Percentiles rank a stretch among this genome's conserved stretches.
phyloP scores from a whole-genome alignment of 2,113 vertebrate species.

The Panurus biarmicus region DNA sequence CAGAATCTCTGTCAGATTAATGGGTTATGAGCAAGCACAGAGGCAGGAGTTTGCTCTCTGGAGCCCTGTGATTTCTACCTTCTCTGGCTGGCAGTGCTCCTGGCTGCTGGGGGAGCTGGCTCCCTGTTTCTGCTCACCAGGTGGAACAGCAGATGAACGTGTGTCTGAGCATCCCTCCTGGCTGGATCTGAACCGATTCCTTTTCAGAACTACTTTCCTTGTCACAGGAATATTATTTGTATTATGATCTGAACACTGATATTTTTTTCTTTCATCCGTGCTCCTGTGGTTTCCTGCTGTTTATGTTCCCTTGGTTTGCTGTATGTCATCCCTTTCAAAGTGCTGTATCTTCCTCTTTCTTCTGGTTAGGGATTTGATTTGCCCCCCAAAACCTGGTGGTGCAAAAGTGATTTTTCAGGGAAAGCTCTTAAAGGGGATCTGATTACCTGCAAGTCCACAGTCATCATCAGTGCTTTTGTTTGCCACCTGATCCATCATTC shows the following conservation, averaged over 20 bases:
- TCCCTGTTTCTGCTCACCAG: neutral
- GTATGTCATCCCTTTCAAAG: neutral
- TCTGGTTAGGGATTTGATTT: neutral
- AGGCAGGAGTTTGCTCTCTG: neutral
- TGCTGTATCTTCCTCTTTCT: neutral
- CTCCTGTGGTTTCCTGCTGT: neutral
- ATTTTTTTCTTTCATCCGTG: accelerated
- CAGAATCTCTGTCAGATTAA: neutral
- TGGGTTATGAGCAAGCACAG: neutral
- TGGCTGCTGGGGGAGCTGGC: neutral
- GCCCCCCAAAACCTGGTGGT: neutral
- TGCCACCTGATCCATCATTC: neutral
- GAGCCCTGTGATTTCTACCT: neutral
- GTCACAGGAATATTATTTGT: neutral
- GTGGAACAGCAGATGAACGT: neutral
- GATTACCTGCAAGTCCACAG: neutral
- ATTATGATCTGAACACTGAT: neutral
- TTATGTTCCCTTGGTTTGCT: neutral
- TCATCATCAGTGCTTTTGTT: neutral
- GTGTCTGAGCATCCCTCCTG: neutral
- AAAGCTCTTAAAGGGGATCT: neutral
- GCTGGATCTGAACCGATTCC: neutral
- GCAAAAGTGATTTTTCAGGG: neutral
- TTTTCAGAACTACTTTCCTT: neutral
- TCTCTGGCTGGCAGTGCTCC: neutral